Conservation (phyloP, 2,888 invertebrate genomes). For the Epirrhoe alternata region DNA sequence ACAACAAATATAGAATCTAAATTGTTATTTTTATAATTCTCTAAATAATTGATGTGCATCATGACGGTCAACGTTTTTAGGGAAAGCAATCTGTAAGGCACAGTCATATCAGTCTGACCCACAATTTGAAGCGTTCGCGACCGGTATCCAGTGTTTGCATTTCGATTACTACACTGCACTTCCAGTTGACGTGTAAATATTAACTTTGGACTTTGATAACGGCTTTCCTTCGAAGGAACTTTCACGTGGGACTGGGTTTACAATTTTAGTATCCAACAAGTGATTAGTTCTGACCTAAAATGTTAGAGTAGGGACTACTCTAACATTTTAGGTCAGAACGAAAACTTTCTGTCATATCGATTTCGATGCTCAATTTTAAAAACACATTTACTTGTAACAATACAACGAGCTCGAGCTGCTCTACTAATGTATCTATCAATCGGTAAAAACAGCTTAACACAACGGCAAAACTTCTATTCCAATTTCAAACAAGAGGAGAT, state of each 20-base stretch:
- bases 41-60: background rate
- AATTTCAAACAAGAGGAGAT: background rate
- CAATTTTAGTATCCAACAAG: too few relatives aligned
- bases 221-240: slow-evolving; percentile 51
- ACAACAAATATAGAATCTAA: too few relatives aligned
- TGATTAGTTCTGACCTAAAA: too few relatives aligned
- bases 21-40: too few relatives aligned
- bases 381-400: too few relatives aligned
- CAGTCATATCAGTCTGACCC: slow-evolving; percentile 70
- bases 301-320: too few relatives aligned
- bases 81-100: slow-evolving; percentile 35
- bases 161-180: slow-evolving; percentile 63
- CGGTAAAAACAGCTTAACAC: too few relatives aligned
- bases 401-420: too few relatives aligned
- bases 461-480: background rate
- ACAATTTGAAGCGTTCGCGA: slow-evolving; percentile 63
- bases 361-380: too few relatives aligned
- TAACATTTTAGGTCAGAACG: too few relatives aligned
- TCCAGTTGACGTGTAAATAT: slow-evolving; percentile 55
- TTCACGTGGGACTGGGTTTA: slow-evolving; percentile 44
- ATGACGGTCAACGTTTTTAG: background rate
- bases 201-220: slow-evolving; percentile 53
- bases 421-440: too few relatives aligned
- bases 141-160: slow-evolving; percentile 59
- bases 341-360: too few relatives aligned